Percentiles rank a stretch among this genome's conserved stretches.
Evolutionary conservation across 2,888 invertebrate genomes (phyloP).

Genomic region (Cremastinae sp.): DNA sequence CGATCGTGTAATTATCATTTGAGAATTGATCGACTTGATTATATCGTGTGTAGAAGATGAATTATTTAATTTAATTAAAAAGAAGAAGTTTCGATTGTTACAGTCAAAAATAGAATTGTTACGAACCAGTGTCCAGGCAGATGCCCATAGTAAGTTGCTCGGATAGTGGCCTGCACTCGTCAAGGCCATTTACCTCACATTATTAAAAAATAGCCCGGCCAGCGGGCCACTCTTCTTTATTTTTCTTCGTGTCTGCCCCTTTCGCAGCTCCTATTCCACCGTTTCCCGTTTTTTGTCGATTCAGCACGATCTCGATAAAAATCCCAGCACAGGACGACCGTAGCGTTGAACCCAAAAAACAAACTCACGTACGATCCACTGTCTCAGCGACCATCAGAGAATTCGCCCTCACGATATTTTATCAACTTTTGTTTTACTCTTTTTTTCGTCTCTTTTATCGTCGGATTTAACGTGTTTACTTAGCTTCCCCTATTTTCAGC

Average conservation of each 20-base stretch:
- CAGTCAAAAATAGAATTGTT: constrained; percentile 61
- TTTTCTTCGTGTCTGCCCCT: constrained; percentile 30
- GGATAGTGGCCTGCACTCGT: constrained; percentile 71
- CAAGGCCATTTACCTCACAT: constrained; percentile 79
- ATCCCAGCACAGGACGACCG: constrained; percentile 1
- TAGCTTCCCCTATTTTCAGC: constrained; percentile 33
- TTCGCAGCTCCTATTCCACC: constrained; percentile 12
- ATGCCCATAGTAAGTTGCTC: constrained; percentile 81
- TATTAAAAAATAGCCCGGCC: constrained; percentile 62
- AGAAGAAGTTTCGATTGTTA: background rate
- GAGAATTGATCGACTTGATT: no score
- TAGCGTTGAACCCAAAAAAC: background rate
- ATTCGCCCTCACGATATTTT: no score
- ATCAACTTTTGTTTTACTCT: constrained; percentile 13
- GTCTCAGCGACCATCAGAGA: no score
- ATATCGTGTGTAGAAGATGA: no score
- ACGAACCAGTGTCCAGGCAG: constrained; percentile 82
- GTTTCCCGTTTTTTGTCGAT: constrained; percentile 34
- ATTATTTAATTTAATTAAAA: no score
- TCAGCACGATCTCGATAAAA: constrained; percentile 16
- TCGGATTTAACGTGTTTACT: background rate
- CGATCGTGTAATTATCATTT: no score
- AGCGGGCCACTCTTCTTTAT: constrained; percentile 22
- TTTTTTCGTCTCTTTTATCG: background rate
- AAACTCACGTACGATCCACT: constrained; percentile 38